Evolutionary conservation across 2,888 invertebrate genomes (phyloP), one percentile per base, ranked within the genome.

Genomic region (Pediacus dermestoides): DNA sequence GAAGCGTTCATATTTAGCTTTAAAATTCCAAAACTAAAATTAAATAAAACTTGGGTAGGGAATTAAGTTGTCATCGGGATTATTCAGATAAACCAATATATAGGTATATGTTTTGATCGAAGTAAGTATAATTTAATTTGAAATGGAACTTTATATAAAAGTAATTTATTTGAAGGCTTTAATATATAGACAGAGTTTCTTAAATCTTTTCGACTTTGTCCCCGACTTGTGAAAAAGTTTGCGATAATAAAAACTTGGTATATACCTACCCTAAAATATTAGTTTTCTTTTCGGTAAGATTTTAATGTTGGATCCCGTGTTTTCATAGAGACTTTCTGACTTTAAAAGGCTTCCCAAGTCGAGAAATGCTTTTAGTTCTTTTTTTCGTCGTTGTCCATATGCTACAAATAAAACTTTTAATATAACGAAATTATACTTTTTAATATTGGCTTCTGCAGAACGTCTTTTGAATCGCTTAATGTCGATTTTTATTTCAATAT

Each of bases 351-450:
- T 34, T 25, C 39, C 22, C 26, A 41, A 39, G 30, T 43, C 23
- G 34, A 21, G 23, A 32, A 33, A 30, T 22, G 30, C 34, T 37
- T 37, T 37, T 31, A 27, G 27, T 46, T 46, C 39, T 44, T 47
- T 51, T 36, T 12, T 27, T 14, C 18, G 12, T n/a, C 22, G 18
- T 44, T 36, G 47, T 55, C 53, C 54, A 54, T 55, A 55, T 57
- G 55, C 53, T 46, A 48, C 50, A 49, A 50, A 46, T 46, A 50
- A 50, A 53, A 54, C 48, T 58, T 58, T 57, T 56, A 58, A 52
- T 55, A 54, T 52, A 48, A 52, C 44, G 53, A 49, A 54, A 54
- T 55, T 36, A 35, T 35, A 40, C 37, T 33, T 39, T 39, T 34
- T 39, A 39, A 39, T 39, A 39, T 37, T 26, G 32, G 18, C 23